Conservation (phyloP, 2,888 invertebrate genomes). For the Hanleya hanleyi region DNA sequence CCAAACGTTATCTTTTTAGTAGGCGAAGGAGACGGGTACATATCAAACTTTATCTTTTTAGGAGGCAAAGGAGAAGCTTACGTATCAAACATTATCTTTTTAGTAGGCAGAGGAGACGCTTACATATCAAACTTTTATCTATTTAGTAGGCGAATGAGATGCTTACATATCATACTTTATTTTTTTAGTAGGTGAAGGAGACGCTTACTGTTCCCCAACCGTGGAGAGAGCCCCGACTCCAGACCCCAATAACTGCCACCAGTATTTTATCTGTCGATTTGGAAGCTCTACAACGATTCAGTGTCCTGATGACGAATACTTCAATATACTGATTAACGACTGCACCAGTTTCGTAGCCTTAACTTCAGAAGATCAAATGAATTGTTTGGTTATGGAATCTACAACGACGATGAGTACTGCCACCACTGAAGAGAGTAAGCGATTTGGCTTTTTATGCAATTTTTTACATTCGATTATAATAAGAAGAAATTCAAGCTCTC, state of each 20-base stretch:
- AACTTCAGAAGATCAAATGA: not conserved
- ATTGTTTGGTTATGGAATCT: not conserved
- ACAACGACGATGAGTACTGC: not conserved
- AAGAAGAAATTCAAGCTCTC: too few species aligned
- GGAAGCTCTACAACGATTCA: not conserved
- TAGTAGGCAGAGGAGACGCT: too few species aligned
- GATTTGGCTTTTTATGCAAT: not conserved
- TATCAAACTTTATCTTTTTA: too few species aligned
- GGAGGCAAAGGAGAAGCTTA: too few species aligned
- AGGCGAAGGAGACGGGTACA: too few species aligned
- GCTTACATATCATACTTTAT: too few species aligned
- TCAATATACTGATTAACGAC: not conserved
- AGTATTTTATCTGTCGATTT: not conserved
- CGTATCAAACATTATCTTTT: too few species aligned
- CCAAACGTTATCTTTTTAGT: too few species aligned
- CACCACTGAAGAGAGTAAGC: not conserved
- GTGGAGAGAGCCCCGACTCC: not conserved
- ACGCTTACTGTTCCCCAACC: not conserved
- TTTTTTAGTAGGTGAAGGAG: not conserved
- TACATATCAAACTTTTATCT: too few species aligned
- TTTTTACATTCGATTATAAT: not conserved
- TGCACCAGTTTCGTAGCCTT: not conserved
- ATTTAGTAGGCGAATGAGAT: too few species aligned
- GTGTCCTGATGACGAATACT: not conserved
- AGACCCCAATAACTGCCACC: not conserved